Conservation (phyloP, 1,140 invertebrate species). For the Leucophenga varia region DNA sequence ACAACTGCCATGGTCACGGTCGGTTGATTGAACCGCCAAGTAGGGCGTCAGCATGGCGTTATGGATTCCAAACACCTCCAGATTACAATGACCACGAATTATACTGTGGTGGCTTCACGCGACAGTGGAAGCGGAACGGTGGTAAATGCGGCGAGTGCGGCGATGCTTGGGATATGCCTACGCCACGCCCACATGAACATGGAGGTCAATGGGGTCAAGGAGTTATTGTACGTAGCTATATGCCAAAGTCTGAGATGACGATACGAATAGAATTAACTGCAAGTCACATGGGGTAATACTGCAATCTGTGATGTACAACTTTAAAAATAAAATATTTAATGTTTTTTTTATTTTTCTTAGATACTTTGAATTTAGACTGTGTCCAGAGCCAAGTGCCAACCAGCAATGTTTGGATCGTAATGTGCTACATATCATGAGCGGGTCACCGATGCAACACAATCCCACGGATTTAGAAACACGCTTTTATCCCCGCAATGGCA, state of each 20-base stretch:
- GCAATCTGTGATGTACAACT: background rate
- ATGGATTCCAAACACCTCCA: slow-evolving; percentile 70
- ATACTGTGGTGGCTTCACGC: slow-evolving; percentile 83
- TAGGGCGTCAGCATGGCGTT: slow-evolving; percentile 72
- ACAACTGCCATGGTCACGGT: slow-evolving; percentile 64
- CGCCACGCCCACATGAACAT: slow-evolving; percentile 76
- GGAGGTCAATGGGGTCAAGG: slow-evolving; percentile 81
- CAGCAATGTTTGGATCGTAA: slow-evolving; percentile 78
- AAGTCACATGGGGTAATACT: slow-evolving; percentile 67
- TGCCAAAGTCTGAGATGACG: slow-evolving; percentile 66
- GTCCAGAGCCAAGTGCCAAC: slow-evolving; percentile 65
- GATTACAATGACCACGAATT: slow-evolving; percentile 90
- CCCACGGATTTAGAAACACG: slow-evolving; percentile 57
- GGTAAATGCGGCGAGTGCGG: slow-evolving; percentile 89
- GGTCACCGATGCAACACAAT: slow-evolving; percentile 37
- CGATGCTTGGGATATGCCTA: slow-evolving; percentile 75
- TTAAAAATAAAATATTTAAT: background rate
- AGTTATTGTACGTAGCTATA: slow-evolving; percentile 76
- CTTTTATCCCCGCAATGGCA: slow-evolving; percentile 77
- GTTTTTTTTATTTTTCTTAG: slow-evolving; percentile 16
- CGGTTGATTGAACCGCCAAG: slow-evolving; percentile 83
- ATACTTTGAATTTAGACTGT: slow-evolving; percentile 86
- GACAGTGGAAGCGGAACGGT: slow-evolving; percentile 69
- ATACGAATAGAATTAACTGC: slow-evolving; percentile 78
- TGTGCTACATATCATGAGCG: slow-evolving; percentile 63